Evolutionary conservation across 2,888 invertebrate species (phyloP).

Genomic region (Epistrophe grossulariae): DNA sequence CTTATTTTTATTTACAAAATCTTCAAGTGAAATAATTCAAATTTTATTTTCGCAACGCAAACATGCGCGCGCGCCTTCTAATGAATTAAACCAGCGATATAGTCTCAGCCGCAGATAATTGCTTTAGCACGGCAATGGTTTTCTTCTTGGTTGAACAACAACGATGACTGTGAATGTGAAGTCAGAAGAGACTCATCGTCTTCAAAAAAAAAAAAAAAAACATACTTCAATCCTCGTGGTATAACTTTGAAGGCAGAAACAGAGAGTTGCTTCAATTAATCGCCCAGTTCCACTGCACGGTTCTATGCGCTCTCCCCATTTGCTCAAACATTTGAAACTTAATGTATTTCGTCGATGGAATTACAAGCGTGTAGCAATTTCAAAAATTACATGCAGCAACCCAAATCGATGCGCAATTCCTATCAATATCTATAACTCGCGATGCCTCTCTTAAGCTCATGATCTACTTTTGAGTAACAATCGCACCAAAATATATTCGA

Average conservation of each 20-base stretch:
- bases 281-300: constrained; percentile 60
- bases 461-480: constrained; percentile 68
- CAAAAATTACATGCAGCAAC: constrained; percentile 73
- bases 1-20: constrained; percentile 29
- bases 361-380: constrained; percentile 72
- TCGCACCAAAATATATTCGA: constrained; percentile 64
- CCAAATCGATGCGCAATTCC: constrained; percentile 73
- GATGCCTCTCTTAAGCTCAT: constrained; percentile 39
- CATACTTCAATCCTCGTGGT: constrained; percentile 43
- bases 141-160: constrained; percentile 47
- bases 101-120: constrained; percentile 48
- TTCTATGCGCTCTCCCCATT: constrained; percentile 60
- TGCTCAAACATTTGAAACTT: constrained; percentile 23
- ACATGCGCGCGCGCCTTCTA: constrained; percentile 64
- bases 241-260: constrained; percentile 10
- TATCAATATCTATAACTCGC: constrained; percentile 22
- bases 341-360: constrained; percentile 58
- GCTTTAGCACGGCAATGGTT: constrained; percentile 29
- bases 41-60: constrained; percentile 70
- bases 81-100: constrained; percentile 45
- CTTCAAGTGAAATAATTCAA: constrained; percentile 67
- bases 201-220: neutral
- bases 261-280: constrained; percentile 42
- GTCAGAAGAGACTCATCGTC: neutral
- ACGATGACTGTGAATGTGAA: neutral